Base-by-base conservation (phyloP, 2,888 invertebrate genomes). In the Drosophila rellima region DNA sequence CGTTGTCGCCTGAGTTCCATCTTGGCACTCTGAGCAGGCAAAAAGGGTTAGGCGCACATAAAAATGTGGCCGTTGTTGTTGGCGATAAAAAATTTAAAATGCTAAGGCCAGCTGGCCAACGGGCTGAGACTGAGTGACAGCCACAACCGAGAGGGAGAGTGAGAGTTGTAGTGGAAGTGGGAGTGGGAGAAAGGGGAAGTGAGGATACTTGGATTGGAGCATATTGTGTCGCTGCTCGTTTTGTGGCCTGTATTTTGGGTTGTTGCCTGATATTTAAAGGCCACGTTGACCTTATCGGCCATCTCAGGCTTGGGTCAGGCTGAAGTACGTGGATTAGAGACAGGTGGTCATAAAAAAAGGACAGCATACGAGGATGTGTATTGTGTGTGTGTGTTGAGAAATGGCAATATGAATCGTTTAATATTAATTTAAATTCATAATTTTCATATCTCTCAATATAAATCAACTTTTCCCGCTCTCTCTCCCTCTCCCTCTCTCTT, bases 211-310 rank as follows among this genome's bases (percentile, higher is more conserved):
- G 48, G 18, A 48, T 39, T 51, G 47, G 50, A 87, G 71, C 82
- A 84, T 89, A 88, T 88, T 89, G 89, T 82, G 70, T 63, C 70
- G 78, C 69, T 75, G 79, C 82, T 75, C 88, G 82, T 88, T 89
- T 88, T 82, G 89, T 72, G 82, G 88, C 72, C 66, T 68, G 79
- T 47, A 47, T 64, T 62, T 72, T 29, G 42, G 55, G 54, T 63
- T 60, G 50, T 63, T 20, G 37, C 23, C 29, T 48, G 48, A 33
- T 48, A 48, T 48, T 52, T 26, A 39, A 52, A 52, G 33, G 31
- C 15, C 51, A 51, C 35, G 55, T 35, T 26, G 33, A 15, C 23
- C 55, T 45, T 51, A 60, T 71, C 55, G 42, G 47, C 17, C 50
- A 55, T 55, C 66, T 50, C 33, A 13, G 15, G 37, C 31, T 29